Conservation (phyloP, 2,888 invertebrate species). For the Sericinus montela region DNA sequence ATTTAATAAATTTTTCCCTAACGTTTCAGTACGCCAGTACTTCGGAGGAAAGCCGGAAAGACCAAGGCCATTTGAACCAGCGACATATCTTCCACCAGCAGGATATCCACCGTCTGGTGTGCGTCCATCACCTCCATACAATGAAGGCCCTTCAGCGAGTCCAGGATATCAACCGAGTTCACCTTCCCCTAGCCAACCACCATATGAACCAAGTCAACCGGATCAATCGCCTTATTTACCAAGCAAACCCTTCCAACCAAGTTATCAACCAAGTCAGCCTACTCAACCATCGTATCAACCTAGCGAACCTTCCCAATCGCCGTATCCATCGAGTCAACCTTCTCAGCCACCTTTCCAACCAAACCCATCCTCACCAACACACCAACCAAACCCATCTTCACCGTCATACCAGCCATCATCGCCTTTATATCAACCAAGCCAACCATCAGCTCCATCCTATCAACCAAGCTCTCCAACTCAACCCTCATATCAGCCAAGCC, state of each 20-base stretch:
- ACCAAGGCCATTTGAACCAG: conserved; percentile 84
- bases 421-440: conserved; percentile 28
- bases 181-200: conserved; percentile 30
- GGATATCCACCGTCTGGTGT: conserved; percentile 63
- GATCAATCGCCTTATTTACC: conserved; percentile 30
- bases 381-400: conserved; percentile 30
- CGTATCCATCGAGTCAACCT: conserved; percentile 29
- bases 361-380: conserved; percentile 35
- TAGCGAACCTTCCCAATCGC: conserved; percentile 25
- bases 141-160: conserved; percentile 51
- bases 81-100: conserved; percentile 58
- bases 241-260: conserved; percentile 32
- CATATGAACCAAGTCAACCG: conserved; percentile 30
- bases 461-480: conserved; percentile 27
- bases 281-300: conserved; percentile 33
- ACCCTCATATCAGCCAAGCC: conserved; percentile 22
- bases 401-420: conserved; percentile 33
- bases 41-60: conserved; percentile 82
- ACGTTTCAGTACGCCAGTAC: conserved; percentile 82
- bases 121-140: conserved; percentile 62
- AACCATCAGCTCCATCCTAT: conserved; percentile 30
- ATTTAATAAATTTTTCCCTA: neutral
- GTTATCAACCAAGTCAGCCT: conserved; percentile 36
- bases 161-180: conserved; percentile 37
- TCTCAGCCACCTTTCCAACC: conserved; percentile 34